These are phyloP conservation scores for Volucella zonaria DNA, from an alignment of 2,888 invertebrate genomes.

Conservation along the genomic window DNA sequence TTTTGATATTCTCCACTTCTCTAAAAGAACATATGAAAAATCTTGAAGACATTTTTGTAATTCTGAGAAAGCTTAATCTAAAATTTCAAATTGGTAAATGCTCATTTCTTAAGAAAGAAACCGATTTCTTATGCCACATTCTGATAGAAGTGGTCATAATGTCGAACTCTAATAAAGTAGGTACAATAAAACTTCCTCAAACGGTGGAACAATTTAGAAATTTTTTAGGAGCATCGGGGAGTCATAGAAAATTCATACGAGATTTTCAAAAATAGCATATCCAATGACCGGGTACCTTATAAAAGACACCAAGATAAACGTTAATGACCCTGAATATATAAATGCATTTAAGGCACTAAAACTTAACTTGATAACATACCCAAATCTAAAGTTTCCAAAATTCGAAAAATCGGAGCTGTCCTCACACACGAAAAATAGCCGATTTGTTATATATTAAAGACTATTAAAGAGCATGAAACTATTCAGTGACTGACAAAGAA, in stretches of 20 bases:
- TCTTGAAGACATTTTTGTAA: no score
- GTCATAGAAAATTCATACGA: constrained; percentile 50
- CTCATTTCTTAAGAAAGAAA: no score
- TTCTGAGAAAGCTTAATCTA: no score
- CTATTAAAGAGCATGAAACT: constrained; percentile 20
- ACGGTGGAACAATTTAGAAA: constrained; percentile 36
- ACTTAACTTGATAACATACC: constrained; percentile 34
- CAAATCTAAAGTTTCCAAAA: constrained; percentile 76
- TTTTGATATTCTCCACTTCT: no score
- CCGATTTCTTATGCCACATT: no score
- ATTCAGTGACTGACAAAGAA: no score
- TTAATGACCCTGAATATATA: constrained; percentile 35
- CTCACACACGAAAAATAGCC: constrained; percentile 41
- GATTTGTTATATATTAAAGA: constrained; percentile 32
- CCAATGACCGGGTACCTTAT: no score
- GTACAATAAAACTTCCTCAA: constrained; percentile 50
- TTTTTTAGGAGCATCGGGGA: constrained; percentile 64
- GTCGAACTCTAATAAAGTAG: constrained; percentile 76
- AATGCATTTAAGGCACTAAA: constrained; percentile 47
- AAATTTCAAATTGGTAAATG: no score
- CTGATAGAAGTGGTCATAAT: constrained; percentile 67
- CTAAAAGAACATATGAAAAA: no score
- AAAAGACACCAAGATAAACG: constrained; percentile 37
- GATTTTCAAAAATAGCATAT: constrained; percentile 26
- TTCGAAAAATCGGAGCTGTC: constrained; percentile 67